Conservation (phyloP, 2,113 vertebrate genomes). For the Daboia siamensis region DNA sequence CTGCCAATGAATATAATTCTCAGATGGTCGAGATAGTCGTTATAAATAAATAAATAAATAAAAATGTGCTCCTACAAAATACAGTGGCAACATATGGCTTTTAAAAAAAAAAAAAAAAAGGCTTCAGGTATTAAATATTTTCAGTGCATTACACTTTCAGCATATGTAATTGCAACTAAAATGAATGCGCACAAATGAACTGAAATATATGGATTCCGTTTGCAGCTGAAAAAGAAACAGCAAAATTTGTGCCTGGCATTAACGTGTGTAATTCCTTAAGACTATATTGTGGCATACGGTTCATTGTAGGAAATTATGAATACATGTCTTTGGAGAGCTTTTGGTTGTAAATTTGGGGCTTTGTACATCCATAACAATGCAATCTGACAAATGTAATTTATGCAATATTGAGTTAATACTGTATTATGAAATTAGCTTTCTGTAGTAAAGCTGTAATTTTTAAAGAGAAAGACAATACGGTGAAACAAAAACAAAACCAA, state of each 20-base stretch:
- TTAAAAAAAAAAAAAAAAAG: slow-evolving; percentile 49
- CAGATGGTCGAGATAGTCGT: background rate
- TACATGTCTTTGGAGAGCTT: slow-evolving; percentile 66
- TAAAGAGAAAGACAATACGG: slow-evolving; percentile 65
- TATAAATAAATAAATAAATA: background rate
- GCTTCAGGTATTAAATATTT: slow-evolving; percentile 71
- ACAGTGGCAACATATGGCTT: slow-evolving; percentile 50
- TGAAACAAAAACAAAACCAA: slow-evolving; percentile 67
- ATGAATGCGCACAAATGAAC: slow-evolving; percentile 38
- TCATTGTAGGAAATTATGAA: slow-evolving; percentile 69
- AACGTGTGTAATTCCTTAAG: slow-evolving; percentile 72
- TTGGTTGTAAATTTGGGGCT: slow-evolving; percentile 71
- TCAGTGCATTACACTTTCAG: slow-evolving; percentile 55
- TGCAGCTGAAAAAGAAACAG: slow-evolving; percentile 60
- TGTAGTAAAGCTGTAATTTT: slow-evolving; percentile 75
- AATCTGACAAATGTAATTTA: slow-evolving; percentile 74
- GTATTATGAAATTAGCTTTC: slow-evolving; percentile 77
- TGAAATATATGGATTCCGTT: slow-evolving; percentile 75
- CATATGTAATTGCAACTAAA: slow-evolving; percentile 67
- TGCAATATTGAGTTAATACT: slow-evolving; percentile 76
- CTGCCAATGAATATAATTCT: background rate
- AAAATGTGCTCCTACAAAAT: slow-evolving; percentile 25
- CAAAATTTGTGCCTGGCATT: slow-evolving; percentile 62
- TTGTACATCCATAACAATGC: slow-evolving; percentile 64
- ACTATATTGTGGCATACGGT: slow-evolving; percentile 63